phyloP scores from a whole-genome alignment of 2,888 invertebrate species.

The Apotomis capreana region DNA sequence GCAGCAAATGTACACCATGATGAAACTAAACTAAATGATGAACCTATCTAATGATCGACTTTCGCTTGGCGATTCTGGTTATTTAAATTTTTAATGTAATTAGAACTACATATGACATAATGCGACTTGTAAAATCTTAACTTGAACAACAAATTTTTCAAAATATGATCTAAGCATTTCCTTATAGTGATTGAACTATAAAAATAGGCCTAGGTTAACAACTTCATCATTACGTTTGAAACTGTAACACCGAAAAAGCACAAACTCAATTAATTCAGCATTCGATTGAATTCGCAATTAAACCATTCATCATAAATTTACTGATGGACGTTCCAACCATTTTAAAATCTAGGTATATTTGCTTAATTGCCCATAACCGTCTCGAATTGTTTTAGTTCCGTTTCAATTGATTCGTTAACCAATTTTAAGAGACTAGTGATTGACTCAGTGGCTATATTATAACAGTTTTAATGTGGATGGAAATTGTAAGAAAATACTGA shows the following conservation, averaged over 20 bases:
- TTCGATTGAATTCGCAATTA: conserved; percentile 31
- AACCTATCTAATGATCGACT: no score
- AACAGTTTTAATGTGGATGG: no score
- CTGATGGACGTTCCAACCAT: conserved; percentile 29
- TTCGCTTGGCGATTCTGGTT: no score
- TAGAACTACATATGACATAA: no score
- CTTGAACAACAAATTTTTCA: no score
- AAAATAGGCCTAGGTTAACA: neutral
- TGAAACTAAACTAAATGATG: no score
- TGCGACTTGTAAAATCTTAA: no score
- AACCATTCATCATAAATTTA: conserved; percentile 35
- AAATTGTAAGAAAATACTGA: no score
- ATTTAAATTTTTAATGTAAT: no score
- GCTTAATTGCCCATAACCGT: conserved; percentile 37
- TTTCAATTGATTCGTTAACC: conserved; percentile 33
- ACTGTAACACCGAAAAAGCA: conserved; percentile 18
- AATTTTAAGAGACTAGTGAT: neutral
- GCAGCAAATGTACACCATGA: no score
- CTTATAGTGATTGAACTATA: neutral
- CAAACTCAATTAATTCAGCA: conserved; percentile 23
- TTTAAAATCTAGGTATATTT: conserved; percentile 29
- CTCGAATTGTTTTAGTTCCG: conserved; percentile 31
- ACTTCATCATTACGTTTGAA: conserved; percentile 5
- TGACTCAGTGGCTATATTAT: neutral
- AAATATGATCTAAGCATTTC: no score